phyloP scores from a whole-genome alignment of 2,888 invertebrate genomes.

The Creontiades dilutus region DNA sequence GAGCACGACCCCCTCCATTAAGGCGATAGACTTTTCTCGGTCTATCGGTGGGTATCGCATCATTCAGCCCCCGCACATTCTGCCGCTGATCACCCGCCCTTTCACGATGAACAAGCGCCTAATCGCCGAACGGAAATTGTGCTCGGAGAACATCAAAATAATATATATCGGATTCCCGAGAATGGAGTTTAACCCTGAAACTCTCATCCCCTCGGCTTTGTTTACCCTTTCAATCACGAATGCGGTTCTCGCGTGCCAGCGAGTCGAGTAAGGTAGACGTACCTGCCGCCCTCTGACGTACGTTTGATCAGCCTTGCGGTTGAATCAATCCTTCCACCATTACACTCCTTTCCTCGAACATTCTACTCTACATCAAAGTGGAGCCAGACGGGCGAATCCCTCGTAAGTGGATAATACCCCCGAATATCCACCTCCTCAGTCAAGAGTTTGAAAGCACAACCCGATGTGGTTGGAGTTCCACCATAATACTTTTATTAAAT shows the following conservation, averaged over 20 bases:
- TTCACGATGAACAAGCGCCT: background rate
- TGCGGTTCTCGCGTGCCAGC: too few species aligned
- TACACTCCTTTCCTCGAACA: background rate
- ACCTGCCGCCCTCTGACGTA: background rate
- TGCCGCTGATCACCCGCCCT: too few species aligned
- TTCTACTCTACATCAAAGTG: constrained; percentile 17
- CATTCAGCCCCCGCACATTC: too few species aligned
- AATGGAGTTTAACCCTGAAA: background rate
- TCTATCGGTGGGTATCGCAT: too few species aligned
- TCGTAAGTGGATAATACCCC: background rate
- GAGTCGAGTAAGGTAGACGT: background rate
- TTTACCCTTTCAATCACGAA: too few species aligned
- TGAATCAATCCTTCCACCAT: constrained; percentile 3
- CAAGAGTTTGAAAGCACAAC: too few species aligned
- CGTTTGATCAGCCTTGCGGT: constrained; percentile 24
- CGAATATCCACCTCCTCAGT: too few species aligned
- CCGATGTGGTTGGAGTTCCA: too few species aligned
- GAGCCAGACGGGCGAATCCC: background rate
- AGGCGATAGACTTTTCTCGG: too few species aligned
- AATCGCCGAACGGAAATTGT: background rate
- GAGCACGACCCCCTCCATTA: too few species aligned
- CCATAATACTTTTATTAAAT: too few species aligned
- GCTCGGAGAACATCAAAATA: background rate
- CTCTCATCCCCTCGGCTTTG: background rate
- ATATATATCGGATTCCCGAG: background rate